These are phyloP conservation scores for Melanotaenia pygmaea DNA, from an alignment of 2,797 vertebrate genomes.

Conservation along the genomic window DNA sequence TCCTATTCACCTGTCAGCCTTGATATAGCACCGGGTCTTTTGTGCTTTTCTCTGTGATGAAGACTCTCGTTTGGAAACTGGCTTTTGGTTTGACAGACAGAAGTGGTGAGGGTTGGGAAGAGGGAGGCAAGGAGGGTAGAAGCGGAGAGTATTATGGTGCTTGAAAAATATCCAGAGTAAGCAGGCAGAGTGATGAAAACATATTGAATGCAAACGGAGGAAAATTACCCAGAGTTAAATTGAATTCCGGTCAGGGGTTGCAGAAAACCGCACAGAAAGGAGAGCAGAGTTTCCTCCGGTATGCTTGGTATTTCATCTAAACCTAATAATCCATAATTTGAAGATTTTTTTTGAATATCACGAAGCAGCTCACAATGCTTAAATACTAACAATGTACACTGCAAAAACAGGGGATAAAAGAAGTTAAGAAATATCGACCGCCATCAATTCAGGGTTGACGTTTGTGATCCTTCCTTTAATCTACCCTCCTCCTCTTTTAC, in stretches of 20 bases:
- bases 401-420: constrained; percentile 39
- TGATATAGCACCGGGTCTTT: constrained; percentile 53
- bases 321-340: constrained; percentile 23
- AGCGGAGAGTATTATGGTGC: neutral
- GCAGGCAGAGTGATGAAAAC: constrained; percentile 68
- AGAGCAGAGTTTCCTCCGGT: constrained; percentile 12
- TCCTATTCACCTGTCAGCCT: constrained; percentile 71
- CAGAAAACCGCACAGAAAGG: constrained; percentile 40
- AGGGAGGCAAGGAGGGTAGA: neutral
- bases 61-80: constrained; percentile 65
- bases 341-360: constrained; percentile 38
- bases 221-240: constrained; percentile 73
- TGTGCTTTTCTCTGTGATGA: constrained; percentile 69
- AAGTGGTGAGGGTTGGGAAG: neutral
- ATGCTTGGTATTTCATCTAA: constrained; percentile 22
- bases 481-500: constrained; percentile 12
- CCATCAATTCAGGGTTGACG: constrained; percentile 49
- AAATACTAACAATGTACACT: constrained; percentile 45
- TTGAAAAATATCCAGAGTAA: constrained; percentile 66
- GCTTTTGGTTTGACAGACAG: constrained; percentile 63
- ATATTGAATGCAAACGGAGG: constrained; percentile 64
- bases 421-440: constrained; percentile 13
- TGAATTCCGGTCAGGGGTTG: constrained; percentile 65
- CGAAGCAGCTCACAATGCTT: constrained; percentile 27
- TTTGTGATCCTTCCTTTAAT: constrained; percentile 25